Conservation (phyloP, 2,113 vertebrate species). For the Ranitomeya variabilis region DNA sequence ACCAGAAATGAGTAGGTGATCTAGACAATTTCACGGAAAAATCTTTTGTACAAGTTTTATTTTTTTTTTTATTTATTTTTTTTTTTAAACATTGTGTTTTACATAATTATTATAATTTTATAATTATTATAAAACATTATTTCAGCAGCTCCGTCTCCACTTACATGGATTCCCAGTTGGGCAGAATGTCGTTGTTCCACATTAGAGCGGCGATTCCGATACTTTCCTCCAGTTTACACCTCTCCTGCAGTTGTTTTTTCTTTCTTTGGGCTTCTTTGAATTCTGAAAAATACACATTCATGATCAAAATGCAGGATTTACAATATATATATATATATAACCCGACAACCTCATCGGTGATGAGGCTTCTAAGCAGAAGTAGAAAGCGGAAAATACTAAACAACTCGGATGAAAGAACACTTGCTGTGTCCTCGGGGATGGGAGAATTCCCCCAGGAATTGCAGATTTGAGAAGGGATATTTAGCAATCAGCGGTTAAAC, state of each 20-base stretch:
- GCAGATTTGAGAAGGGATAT: neutral
- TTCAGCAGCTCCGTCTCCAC: constrained; percentile 55
- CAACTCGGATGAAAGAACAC: neutral
- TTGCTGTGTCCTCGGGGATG: neutral
- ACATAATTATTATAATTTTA: too few species aligned
- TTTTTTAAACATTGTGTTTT: too few species aligned
- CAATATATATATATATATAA: neutral
- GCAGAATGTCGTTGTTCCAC: constrained; percentile 91
- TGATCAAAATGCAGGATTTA: neutral
- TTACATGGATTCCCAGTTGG: constrained; percentile 90
- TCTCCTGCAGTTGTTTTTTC: constrained; percentile 85
- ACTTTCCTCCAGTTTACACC: constrained; percentile 88
- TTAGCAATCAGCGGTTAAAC: neutral
- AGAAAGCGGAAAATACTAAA: neutral
- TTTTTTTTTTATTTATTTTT: too few species aligned
- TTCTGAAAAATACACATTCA: constrained; percentile 68
- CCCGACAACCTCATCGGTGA: too few species aligned
- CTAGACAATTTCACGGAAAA: too few species aligned
- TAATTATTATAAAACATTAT: too few species aligned
- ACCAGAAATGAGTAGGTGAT: too few species aligned
- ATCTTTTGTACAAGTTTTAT: too few species aligned
- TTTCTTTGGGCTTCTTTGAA: constrained; percentile 88
- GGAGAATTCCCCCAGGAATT: neutral
- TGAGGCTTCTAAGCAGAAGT: too few species aligned
- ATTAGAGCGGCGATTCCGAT: constrained; percentile 85